Evolutionary conservation across 2,797 vertebrate species (phyloP), one percentile per base, ranked within the genome.

Genomic region (Poeciliopsis infans): DNA sequence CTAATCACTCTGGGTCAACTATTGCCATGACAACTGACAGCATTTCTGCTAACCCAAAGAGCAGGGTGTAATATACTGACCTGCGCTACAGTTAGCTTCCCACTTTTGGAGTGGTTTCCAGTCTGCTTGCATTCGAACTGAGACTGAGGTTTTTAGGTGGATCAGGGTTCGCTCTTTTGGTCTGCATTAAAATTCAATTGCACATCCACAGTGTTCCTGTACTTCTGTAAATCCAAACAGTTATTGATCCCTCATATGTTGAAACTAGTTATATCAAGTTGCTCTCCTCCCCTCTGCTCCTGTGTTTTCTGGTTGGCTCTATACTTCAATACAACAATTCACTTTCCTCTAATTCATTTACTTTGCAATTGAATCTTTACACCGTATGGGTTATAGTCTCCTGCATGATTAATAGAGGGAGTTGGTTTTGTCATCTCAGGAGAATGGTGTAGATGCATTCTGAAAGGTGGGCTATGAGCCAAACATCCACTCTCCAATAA

Each of bases 321-420:
- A 79, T 86, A 85, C 87, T 85, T 91, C 86, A 85, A 87, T 83
- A 83, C 72, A 66, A 82, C 86, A 86, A 92, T 92, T 91, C 87
- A 90, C 90, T 93, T 93, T 91, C 83, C 91, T 85, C 85, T 92
- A 92, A 94, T 93, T 92, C 92, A 94, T 93, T 94, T 93, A 94
- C 86, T 91, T 89, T 93, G 86, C 90, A 93, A 95, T 86, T 89
- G 88, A 90, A 92, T 93, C 90, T 92, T 92, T 90, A 91, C 88
- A 89, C 90, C 88, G 88, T 83, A 72, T 72, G 64, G 73, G 87
- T 88, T 51, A 90, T 86, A 89, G 82, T 82, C 88, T 93, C 87
- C 87, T 94, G 87, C 87, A 88, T 94, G 94, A 94, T 94, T 95
- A 95, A 96, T 94, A 95, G 90, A 86, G 77, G 85, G 74, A 89